Evolutionary conservation across 2,888 invertebrate genomes (phyloP).

Genomic region (Chorisops tibialis): DNA sequence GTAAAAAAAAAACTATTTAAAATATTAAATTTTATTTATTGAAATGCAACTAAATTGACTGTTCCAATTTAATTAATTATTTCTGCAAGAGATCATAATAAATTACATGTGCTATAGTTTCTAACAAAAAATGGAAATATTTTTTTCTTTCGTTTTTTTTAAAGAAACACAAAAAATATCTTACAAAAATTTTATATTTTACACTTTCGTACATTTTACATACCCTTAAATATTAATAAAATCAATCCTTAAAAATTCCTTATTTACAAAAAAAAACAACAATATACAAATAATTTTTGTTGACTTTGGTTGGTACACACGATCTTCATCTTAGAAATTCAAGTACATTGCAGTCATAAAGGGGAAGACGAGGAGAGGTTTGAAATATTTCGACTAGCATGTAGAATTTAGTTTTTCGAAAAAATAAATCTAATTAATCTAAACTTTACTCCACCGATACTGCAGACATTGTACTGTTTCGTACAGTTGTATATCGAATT

Average conservation of each 20-base stretch:
- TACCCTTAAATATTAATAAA: neutral
- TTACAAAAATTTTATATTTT: too few species aligned
- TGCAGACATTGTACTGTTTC: constrained; percentile 32
- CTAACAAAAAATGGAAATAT: too few species aligned
- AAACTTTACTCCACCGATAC: neutral
- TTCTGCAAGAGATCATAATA: too few species aligned
- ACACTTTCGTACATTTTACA: too few species aligned
- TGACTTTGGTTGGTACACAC: neutral
- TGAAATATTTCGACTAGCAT: too few species aligned
- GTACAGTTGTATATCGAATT: constrained; percentile 36
- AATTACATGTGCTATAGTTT: too few species aligned
- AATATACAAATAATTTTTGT: neutral
- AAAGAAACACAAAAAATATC: too few species aligned
- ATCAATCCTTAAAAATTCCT: neutral
- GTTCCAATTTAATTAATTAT: too few species aligned
- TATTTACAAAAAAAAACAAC: neutral
- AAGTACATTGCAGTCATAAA: neutral
- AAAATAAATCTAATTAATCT: too few species aligned
- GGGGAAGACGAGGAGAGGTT: too few species aligned
- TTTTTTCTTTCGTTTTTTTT: too few species aligned
- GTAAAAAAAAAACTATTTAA: neutral
- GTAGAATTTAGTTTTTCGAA: too few species aligned
- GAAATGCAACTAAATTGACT: neutral
- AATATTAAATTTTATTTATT: neutral
- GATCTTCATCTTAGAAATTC: neutral